These are phyloP conservation scores for Chrysotoxum bicinctum DNA, from an alignment of 2,888 invertebrate genomes.

Conservation along the genomic window DNA sequence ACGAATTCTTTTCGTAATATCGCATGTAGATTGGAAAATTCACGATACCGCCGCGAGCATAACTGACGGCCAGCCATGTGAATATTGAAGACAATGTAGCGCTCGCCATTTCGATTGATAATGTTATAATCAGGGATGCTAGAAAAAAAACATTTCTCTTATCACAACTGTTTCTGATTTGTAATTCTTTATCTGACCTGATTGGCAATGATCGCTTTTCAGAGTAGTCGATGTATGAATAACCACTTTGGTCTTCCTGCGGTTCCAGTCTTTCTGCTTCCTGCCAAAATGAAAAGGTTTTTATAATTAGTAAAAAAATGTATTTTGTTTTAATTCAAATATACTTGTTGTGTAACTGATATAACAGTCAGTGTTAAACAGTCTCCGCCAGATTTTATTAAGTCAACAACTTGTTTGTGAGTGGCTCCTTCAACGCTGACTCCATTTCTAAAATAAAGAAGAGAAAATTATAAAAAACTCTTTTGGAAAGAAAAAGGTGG, in stretches of 20 bases:
- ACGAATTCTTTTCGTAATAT: slow-evolving; percentile 96
- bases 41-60: slow-evolving; percentile 97
- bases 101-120: slow-evolving; percentile 92
- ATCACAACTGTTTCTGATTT: background rate
- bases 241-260: slow-evolving; percentile 89
- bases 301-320: background rate
- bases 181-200: slow-evolving; percentile 76
- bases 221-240: slow-evolving; percentile 93
- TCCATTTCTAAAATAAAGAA: slow-evolving; percentile 89
- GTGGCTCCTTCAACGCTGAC: slow-evolving; percentile 99
- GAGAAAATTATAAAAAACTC: slow-evolving; percentile 20
- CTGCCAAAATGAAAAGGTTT: slow-evolving; percentile 79
- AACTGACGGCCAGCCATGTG: slow-evolving; percentile 99
- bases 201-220: slow-evolving; percentile 95
- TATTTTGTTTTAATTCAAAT: slow-evolving; percentile 47
- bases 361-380: slow-evolving; percentile 97
- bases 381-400: slow-evolving; percentile 99
- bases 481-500: slow-evolving; percentile 11
- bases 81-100: slow-evolving; percentile 97
- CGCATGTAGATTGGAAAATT: slow-evolving; percentile 95
- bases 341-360: slow-evolving; percentile 95
- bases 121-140: slow-evolving; percentile 98
- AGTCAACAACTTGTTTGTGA: slow-evolving; percentile 99
- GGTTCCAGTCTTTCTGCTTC: slow-evolving; percentile 93
- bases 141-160: background rate